These are phyloP conservation scores for Marmota flaviventris DNA, from an alignment of 2,113 vertebrate genomes.

Conservation along the genomic window DNA sequence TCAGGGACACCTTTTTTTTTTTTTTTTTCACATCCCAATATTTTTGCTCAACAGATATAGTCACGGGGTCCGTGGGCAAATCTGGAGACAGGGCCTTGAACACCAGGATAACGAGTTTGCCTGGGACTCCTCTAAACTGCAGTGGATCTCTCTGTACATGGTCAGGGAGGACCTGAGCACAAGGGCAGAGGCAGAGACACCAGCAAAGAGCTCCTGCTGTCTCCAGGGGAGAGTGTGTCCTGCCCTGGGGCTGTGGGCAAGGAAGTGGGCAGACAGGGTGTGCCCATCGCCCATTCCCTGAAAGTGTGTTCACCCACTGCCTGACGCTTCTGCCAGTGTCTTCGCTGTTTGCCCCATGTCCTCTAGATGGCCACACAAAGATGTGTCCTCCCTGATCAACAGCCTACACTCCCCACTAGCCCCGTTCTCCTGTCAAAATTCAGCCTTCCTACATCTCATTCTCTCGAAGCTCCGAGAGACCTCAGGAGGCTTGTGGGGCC, in stretches of 20 bases:
- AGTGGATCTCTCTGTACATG: background rate
- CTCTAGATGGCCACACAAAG: background rate
- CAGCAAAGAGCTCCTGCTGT: background rate
- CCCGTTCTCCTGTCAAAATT: background rate
- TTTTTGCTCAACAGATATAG: background rate
- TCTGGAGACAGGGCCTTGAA: background rate
- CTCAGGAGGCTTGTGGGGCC: fast-evolving
- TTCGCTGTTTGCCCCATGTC: background rate
- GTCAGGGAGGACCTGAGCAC: background rate
- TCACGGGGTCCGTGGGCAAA: background rate
- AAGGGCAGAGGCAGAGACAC: background rate
- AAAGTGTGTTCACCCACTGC: background rate
- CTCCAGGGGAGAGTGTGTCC: background rate
- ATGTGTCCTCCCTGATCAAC: background rate
- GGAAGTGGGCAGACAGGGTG: too few relatives aligned
- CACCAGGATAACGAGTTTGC: background rate
- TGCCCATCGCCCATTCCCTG: background rate
- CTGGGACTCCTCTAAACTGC: background rate
- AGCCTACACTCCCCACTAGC: background rate
- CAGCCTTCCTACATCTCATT: background rate
- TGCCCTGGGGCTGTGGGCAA: background rate
- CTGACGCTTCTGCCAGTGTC: fast-evolving
- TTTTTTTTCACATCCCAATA: background rate
- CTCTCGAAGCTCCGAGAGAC: background rate
- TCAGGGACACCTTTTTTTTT: too few relatives aligned